Evolutionary conservation across 92 coral and sea anemone species (phyloP).

Genomic region (Porites rus): DNA sequence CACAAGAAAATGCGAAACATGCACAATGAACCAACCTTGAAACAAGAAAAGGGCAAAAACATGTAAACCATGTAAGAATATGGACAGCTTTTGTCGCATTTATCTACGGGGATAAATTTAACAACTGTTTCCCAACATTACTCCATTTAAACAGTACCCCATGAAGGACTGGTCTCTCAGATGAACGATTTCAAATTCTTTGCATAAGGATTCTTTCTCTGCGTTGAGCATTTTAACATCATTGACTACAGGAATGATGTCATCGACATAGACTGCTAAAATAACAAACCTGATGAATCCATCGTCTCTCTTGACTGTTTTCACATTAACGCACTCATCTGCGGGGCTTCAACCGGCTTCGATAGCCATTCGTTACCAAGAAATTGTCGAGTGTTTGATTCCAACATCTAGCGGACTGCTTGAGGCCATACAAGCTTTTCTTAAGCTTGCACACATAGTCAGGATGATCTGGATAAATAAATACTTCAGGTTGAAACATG

Average conservation of each 20-base stretch:
- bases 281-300: neutral
- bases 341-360: neutral
- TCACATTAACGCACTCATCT: neutral
- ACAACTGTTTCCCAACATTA: too few relatives aligned
- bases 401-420: slow-evolving; percentile 26
- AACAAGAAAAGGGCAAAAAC: too few relatives aligned
- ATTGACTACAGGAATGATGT: neutral
- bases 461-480: neutral
- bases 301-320: neutral
- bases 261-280: slow-evolving; percentile 23
- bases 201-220: slow-evolving; percentile 1
- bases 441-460: slow-evolving; percentile 2
- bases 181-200: too few relatives aligned
- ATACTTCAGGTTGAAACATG: slow-evolving; percentile 76
- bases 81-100: too few relatives aligned
- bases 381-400: slow-evolving; percentile 15
- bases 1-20: too few relatives aligned
- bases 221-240: neutral
- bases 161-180: too few relatives aligned
- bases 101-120: too few relatives aligned
- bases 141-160: too few relatives aligned
- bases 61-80: too few relatives aligned
- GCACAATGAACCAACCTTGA: too few relatives aligned
- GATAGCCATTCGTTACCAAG: neutral
- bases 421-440: slow-evolving; percentile 21